Evolutionary conservation across 2,888 invertebrate species (phyloP).

Genomic region (Chaitophorus viminalis): DNA sequence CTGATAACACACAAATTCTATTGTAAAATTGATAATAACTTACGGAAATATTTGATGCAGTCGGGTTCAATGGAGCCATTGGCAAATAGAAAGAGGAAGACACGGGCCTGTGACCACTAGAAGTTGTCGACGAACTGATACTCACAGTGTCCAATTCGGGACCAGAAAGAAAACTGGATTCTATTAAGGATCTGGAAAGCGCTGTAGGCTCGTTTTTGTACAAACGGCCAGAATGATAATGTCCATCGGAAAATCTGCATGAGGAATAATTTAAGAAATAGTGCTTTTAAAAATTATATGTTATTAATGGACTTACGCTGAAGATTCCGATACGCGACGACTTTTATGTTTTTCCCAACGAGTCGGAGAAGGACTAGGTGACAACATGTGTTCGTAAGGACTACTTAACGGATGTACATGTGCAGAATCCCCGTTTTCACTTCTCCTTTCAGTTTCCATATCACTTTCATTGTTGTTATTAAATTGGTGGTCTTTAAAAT

Average conservation of each 20-base stretch:
- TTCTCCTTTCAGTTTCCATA: constrained; percentile 56
- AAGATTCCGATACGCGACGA: constrained; percentile 64
- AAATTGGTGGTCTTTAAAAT: constrained; percentile 34
- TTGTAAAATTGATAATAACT: not conserved
- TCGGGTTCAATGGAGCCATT: constrained; percentile 30
- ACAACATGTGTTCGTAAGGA: constrained; percentile 73
- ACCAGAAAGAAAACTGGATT: constrained; percentile 72
- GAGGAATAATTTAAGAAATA: not conserved
- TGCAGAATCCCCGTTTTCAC: constrained; percentile 71
- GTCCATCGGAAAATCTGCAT: constrained; percentile 42
- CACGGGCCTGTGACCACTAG: constrained; percentile 66
- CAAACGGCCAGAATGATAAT: constrained; percentile 62
- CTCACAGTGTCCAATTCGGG: constrained; percentile 75
- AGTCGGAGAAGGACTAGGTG: constrained; percentile 65
- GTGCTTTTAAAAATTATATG: not conserved
- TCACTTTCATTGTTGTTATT: constrained; percentile 58
- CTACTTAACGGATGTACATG: constrained; percentile 73
- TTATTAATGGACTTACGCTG: constrained; percentile 59
- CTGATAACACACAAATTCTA: not conserved
- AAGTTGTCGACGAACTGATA: constrained; percentile 73
- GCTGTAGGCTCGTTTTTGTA: constrained; percentile 63
- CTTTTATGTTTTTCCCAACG: constrained; percentile 64
- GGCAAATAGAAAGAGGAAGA: constrained; percentile 54
- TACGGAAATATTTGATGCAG: constrained; percentile 54
- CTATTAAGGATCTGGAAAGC: constrained; percentile 70